Base-by-base conservation (phyloP, 1,140 invertebrate genomes). In the Acromyrmex charruanus region DNA sequence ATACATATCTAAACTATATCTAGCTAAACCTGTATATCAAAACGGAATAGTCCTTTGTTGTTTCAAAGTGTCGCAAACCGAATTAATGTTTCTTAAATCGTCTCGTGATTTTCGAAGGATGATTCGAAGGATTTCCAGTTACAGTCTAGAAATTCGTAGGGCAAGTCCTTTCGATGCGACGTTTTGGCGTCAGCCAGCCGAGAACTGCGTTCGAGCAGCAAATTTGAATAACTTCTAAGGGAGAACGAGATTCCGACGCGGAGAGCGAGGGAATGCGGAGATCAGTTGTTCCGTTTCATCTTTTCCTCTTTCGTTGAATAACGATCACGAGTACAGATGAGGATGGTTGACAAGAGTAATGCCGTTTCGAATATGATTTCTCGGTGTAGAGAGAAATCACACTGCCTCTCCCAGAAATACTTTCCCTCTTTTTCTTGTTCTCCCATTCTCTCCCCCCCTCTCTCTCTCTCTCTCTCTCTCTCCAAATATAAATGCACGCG, bases 171-270 rank as follows among this genome's bases (percentile, higher is more conserved):
- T 85, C 79, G 86, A 59, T 39, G 77, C 39, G 28, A 31, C 55
- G 86, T 65, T 68, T 85, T 51, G 69, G 55, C 80, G 80, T 87
- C 81, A 85, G 71, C 71, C 80, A 87, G 72, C 31, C 72, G 81
- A 85, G 74, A 89, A 66, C 87, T 92, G 88, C 91, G 86, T 89
- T 89, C 74, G 87, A 93, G 91, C 88, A 90, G 84, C 87, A 82
- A 90, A 93, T 93, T 92, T 92, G 91, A 93, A 94, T 93, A 91
- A 86, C 81, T 88, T 71, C 61, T 74, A 85, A 59, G 75, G 77
- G 71, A 71, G 68, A 65, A 88, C 49, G 82, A 91, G 92, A 94
- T 94, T 93, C 91, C 91, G 91, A 91, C 89, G 84, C 77, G 84
- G 85, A 81, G 90, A 71, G 88, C 85, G 79, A 74, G 72, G 81